Evolutionary conservation across 2,888 invertebrate genomes (phyloP), one percentile per base, ranked within the genome.

Genomic region (Biston stratarius): DNA sequence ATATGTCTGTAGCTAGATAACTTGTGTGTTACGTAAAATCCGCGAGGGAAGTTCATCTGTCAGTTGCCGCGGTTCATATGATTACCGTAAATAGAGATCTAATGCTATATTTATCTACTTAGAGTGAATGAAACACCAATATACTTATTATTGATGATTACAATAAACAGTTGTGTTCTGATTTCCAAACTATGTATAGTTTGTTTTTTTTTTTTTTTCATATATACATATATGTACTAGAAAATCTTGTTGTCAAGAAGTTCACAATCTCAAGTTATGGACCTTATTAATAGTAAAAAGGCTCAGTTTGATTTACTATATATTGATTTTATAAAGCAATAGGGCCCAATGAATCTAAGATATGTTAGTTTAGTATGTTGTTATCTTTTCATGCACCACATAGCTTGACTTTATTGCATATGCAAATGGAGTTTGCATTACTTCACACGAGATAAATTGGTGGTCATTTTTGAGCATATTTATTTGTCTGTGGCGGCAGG

Each of bases 1-100:
- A 83, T 87, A 90, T 86, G 87, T 90, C 83, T 78, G 85, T 91
- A 92, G 90, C 80, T 90, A 89, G 85, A 84, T 76, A 81, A 86
- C 85, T 85, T 87, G 82, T 82, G 83, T 87, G 82, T 86, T 73
- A 73, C 60, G 80, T 86, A 69, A 82, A 78, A 80, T 81, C 68
- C 73, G 70, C 72, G 69, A 57, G 65, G 57, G 60, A 55, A 58
- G 53, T 51, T 61, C 64, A 67, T 51, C 61, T 55, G 52, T 64
- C 63, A 38, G 47, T 68, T 60, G 45, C 53, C 52, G 67, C 71
- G 67, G 80, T 78, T 72, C 61, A 66, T 68, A 65, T 64, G 66
- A 61, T 64, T 67, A 73, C 69, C 63, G 68, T 70, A 64, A 24
- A 73, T 73, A 73, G 64, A 75, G 64, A 71, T 70, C 64, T 70